Base-by-base conservation (phyloP, 2,113 vertebrate species). In the Takifugu flavidus region DNA sequence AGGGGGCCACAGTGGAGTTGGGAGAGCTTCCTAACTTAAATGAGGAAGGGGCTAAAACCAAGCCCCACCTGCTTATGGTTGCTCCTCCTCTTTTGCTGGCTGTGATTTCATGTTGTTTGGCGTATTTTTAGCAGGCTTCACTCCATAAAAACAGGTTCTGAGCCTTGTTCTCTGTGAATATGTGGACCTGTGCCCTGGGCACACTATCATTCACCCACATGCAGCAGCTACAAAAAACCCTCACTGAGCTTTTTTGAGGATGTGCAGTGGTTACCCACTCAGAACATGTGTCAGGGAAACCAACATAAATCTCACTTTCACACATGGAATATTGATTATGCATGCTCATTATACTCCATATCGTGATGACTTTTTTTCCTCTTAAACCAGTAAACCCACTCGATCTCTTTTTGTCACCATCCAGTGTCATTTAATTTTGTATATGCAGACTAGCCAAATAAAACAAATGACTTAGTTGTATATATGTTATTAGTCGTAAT, bases 401-500 rank as follows among this genome's bases (percentile, higher is more conserved):
- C 52, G 11, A 61, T 85, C 71, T 82, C 60, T 59, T 60, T 71
- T 75, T 80, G 80, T 82, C 77, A 59, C 47, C 55, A 53, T 52
- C 54, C 56, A 1, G 26, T 75, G 73, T 78, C 83, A 82, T 80
- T 90, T 88, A 62, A 87, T 85, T 86, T 72, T 75, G 76, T 78
- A 70, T 80, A 83, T 78, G 83, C 80, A 74, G 70, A 78, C 53
- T 6, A 54, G 73, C 73, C 89, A 82, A 91, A 88, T 84, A 82
- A 90, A 91, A 91, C 88, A 91, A 90, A 91, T 89, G 87, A 91
- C 86, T 61, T 72, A 50, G 72, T 58, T 70, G 82, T 75, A 49
- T 85, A 39, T 39, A 64, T 85, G 83, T 91, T 91, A 90, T 90
- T 88, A 85, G 67, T 42, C 66, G 71, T 91, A 92, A 91, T 91